phyloP scores from a whole-genome alignment of 2,113 vertebrate species.

The Struthidea cinerea region DNA sequence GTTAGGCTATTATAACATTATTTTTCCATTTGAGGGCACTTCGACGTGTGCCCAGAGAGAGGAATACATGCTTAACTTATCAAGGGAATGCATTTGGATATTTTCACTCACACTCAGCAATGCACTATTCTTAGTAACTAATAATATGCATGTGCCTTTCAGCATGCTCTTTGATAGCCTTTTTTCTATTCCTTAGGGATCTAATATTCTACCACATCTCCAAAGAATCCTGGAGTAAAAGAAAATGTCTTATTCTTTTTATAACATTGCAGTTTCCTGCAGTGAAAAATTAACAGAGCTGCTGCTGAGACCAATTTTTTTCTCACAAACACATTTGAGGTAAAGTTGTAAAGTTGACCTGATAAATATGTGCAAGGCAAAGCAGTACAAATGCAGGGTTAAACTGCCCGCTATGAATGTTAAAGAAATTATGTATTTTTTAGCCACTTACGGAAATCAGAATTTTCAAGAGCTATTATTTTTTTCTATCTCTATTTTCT shows the following conservation, averaged over 20 bases:
- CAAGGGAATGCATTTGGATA: background rate
- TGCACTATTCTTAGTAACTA: background rate
- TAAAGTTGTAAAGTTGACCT: background rate
- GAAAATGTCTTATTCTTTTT: background rate
- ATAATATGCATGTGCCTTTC: background rate
- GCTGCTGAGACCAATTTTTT: background rate
- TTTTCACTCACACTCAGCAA: slow-evolving; percentile 39
- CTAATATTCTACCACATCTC: background rate
- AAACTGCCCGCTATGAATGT: background rate
- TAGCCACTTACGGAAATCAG: background rate
- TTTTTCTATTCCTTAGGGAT: background rate
- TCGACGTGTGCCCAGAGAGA: background rate
- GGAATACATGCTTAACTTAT: background rate
- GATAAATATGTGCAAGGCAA: background rate
- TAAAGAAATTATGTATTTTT: background rate
- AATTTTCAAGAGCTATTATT: background rate
- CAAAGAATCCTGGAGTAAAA: background rate
- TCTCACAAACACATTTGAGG: background rate
- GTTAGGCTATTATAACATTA: background rate
- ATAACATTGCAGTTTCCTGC: background rate
- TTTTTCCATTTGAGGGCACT: slow-evolving; percentile 11
- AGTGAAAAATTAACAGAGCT: background rate
- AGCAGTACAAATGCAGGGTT: background rate
- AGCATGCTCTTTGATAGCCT: background rate
- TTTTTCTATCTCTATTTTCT: background rate